Evolutionary conservation across 2,888 invertebrate genomes (phyloP).

Genomic region (Xanthia togata): DNA sequence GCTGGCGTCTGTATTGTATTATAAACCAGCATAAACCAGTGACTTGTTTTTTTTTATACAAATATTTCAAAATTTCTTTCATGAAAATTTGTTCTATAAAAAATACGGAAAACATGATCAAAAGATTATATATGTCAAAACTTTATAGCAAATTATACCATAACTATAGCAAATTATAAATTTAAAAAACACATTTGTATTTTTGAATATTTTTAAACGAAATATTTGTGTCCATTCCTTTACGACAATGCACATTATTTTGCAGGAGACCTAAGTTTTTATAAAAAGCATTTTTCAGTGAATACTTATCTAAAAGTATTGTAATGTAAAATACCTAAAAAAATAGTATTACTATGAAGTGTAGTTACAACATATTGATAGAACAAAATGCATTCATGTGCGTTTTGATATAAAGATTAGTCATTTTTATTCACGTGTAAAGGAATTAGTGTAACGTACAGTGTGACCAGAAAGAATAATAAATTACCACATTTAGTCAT

Average conservation of each 20-base stretch:
- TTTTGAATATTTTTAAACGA: constrained; percentile 27
- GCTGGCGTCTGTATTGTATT: too few species aligned
- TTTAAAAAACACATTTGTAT: too few species aligned
- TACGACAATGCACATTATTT: not conserved
- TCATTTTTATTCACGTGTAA: constrained; percentile 31
- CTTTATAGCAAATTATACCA: too few species aligned
- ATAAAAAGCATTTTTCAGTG: not conserved
- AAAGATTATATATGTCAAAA: too few species aligned
- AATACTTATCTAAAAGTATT: not conserved
- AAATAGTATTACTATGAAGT: fast-evolving
- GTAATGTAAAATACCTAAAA: not conserved
- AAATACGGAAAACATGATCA: too few species aligned
- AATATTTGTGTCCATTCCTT: constrained; percentile 15
- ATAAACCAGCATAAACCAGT: too few species aligned
- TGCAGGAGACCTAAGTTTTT: not conserved
- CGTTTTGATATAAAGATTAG: not conserved
- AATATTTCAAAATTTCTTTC: too few species aligned
- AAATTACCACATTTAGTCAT: constrained; percentile 27
- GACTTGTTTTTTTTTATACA: too few species aligned
- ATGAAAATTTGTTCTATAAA: too few species aligned
- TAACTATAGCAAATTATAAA: too few species aligned
- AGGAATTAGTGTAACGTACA: constrained; percentile 7
- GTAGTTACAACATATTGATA: fast-evolving
- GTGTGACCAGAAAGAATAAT: constrained; percentile 53
- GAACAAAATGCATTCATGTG: not conserved